Base-by-base conservation (phyloP, 2,888 invertebrate genomes). In the Acrobasis consociella region DNA sequence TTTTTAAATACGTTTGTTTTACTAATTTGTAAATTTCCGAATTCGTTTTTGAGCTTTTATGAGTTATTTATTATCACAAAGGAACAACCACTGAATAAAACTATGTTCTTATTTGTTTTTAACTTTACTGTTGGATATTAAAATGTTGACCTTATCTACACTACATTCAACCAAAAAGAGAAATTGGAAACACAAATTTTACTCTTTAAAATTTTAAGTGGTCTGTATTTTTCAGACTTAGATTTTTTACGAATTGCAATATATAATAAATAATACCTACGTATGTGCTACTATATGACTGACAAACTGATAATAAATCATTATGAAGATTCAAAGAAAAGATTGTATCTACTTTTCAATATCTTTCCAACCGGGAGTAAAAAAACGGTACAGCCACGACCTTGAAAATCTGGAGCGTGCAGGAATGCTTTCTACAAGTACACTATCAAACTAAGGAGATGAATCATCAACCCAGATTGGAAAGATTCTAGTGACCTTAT, bases 321-420 rank as follows among this genome's bases (percentile, higher is more conserved):
- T 22, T 5, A 22, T 5, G 8, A 31, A 31, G 31, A 31, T 31
- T 46, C 7, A 42, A 13, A n/a, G 5, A 13, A 11, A 46, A n/a
- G 46, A 46, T 7, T n/a, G 46, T 46, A n/a, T 46, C 46, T 1
- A 13, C 7, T 2, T 13, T 13, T 13, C 5, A 46, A 11, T 5
- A 46, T 46, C 46, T 7, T 46, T n/a, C 13, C n/a, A n/a, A 46
- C 42, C 13, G 46, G 46, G 46, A 46, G 46, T 46, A 9, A 46
- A 42, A 42, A 55, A 55, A 55, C 15, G 38, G 38, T 55, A 39
- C 15, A 1, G 55, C 67, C 69, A 70, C 68, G 67, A 67, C 69
- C 70, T 74, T 73, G 67, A 73, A 66, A 69, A 67, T 71, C 69
- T 74, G 73, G 72, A 73, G 74, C 75, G 80, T 74, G 72, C 71